Percentiles rank a stretch among this genome's conserved stretches.
Conservation (phyloP, 2,888 invertebrate genomes). For the Pachydiplax longipennis region DNA sequence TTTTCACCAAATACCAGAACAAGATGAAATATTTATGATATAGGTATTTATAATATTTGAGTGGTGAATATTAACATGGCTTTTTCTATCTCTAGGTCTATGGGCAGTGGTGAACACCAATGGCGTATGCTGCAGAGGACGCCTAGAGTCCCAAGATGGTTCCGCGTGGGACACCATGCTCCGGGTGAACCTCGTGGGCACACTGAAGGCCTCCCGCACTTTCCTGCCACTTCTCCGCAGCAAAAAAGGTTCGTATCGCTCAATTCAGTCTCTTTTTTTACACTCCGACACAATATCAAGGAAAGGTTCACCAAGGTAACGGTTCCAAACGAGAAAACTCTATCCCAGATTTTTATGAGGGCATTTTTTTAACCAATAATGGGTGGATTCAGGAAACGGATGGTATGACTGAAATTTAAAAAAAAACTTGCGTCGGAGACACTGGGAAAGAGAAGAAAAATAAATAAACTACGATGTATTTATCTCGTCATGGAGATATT, state of each 20-base stretch:
- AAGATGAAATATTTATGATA: no score
- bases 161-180: constrained; percentile 75
- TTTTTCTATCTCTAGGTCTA: constrained; percentile 65
- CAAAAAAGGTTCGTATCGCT: constrained; percentile 57
- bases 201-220: constrained; percentile 76
- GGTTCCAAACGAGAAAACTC: no score
- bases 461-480: no score
- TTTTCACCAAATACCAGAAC: no score
- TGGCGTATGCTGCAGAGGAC: constrained; percentile 76
- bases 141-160: constrained; percentile 73
- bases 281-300: background rate
- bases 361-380: no score
- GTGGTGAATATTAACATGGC: background rate
- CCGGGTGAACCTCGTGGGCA: constrained; percentile 75
- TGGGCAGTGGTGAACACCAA: constrained; percentile 87
- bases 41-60: background rate
- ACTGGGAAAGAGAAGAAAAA: no score
- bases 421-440: no score
- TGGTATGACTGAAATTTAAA: no score
- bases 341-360: no score
- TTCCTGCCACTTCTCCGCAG: constrained; percentile 75
- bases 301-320: background rate
- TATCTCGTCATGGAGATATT: no score
- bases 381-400: no score
- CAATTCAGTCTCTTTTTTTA: background rate